Percentiles rank a stretch among this genome's conserved stretches.
phyloP scores from a whole-genome alignment of 1,140 invertebrate genomes.

The Sycobia sp. region DNA sequence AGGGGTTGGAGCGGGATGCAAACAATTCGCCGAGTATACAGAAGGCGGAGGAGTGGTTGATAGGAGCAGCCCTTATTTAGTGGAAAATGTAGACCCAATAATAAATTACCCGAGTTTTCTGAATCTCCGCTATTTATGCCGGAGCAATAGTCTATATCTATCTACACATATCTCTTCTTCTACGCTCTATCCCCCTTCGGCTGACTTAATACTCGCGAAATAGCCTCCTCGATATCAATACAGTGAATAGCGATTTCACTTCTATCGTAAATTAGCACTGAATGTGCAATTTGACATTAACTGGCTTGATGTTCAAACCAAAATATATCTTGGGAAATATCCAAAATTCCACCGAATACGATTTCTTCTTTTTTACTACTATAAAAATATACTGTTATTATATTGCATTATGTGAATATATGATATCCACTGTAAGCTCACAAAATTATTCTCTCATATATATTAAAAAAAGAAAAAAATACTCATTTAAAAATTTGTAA shows the following conservation, averaged over 20 bases:
- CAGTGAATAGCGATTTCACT: slow-evolving; percentile 14
- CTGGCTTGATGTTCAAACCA: slow-evolving; percentile 12
- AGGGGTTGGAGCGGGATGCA: slow-evolving; percentile 27
- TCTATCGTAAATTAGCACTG: slow-evolving; percentile 24
- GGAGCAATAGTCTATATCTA: slow-evolving; percentile 4
- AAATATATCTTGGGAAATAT: slow-evolving; percentile 12
- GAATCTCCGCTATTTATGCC: slow-evolving; percentile 29
- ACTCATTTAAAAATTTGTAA: no score
- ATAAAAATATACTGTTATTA: no score
- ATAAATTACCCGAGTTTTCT: slow-evolving; percentile 50
- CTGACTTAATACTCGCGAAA: not conserved
- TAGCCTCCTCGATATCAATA: slow-evolving; percentile 16
- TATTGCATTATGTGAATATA: no score
- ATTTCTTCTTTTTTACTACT: not conserved
- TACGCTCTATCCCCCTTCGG: not conserved
- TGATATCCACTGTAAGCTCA: no score
- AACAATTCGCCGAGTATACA: slow-evolving; percentile 39
- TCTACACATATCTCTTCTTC: not conserved
- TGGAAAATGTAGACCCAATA: slow-evolving; percentile 46
- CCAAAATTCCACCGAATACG: not conserved
- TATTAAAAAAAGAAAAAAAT: no score
- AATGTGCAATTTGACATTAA: slow-evolving; percentile 23
- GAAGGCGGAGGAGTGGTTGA: slow-evolving; percentile 34
- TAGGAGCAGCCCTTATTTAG: slow-evolving; percentile 51
- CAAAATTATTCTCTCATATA: no score